These are phyloP conservation scores for Sepioteuthis lessoniana DNA, from an alignment of 2,888 invertebrate genomes.

Conservation along the genomic window DNA sequence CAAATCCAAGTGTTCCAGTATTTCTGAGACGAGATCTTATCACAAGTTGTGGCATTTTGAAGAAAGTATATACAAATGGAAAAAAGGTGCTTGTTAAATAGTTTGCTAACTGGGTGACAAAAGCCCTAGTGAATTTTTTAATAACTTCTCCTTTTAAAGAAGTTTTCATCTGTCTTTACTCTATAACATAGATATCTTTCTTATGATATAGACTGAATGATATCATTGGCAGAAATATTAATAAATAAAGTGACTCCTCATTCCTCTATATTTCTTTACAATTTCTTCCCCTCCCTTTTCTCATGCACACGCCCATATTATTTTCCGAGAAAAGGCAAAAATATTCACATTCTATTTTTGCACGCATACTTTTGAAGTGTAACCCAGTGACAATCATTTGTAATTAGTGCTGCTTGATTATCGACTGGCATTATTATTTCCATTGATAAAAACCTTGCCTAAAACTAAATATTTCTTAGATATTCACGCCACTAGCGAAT, in stretches of 20 bases:
- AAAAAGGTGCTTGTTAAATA: neutral
- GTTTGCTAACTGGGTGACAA: neutral
- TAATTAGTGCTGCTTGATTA: slow-evolving; percentile 12
- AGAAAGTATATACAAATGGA: neutral
- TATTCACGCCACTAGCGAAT: neutral
- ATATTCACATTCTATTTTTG: slow-evolving; percentile 20
- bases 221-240: slow-evolving; percentile 20
- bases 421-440: slow-evolving; percentile 5
- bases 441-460: neutral
- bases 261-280: neutral
- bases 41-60: neutral
- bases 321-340: slow-evolving; percentile 23
- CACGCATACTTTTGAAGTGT: neutral
- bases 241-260: neutral
- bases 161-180: neutral
- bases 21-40: neutral
- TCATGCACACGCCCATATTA: neutral
- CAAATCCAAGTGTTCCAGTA: neutral
- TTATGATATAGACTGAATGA: neutral
- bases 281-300: neutral
- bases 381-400: neutral
- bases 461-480: slow-evolving; percentile 1
- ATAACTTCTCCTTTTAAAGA: neutral
- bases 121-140: neutral
- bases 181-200: neutral